Evolutionary conservation across 2,797 vertebrate genomes (phyloP), one percentile per base, ranked within the genome.

Genomic region (Squalus acanthias): DNA sequence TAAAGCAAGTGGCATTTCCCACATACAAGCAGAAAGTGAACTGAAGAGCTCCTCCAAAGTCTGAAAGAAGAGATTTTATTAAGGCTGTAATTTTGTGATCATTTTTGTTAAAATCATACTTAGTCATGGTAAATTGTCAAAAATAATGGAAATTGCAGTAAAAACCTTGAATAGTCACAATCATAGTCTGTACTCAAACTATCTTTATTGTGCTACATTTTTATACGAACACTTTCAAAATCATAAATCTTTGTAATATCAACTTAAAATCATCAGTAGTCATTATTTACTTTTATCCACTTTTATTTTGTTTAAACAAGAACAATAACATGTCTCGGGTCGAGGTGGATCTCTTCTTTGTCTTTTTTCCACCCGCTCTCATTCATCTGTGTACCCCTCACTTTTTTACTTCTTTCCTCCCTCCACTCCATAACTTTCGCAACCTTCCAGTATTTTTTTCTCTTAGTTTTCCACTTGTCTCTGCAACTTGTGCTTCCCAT

Each of bases 31-130:
- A 96, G 98, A 98, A 96, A 98, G 97, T 17, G 98, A 97, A 96
- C 97, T 97, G 96, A 98, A 98, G 24, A 98, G 97, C 65, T 98
- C 97, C 96, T 98, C 97, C 29, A 98, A 98, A 97, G 98, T 98
- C 98, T 98, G 96, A 74, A 97, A 96, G 13, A 96, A 96, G 72
- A 93, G 2, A 93, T 29, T 91, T 63, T 8, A 67, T 69, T 39
- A 69, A 22, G 17, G 39, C 2, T 39, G 9, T 22, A 39, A 63
- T 63, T 22, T 85, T 17, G 60, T 63, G 17, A 46, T 50, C 12
- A 82, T 50, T 46, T 46, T 67, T 67, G 33, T 33, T 91, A 15
- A 17, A 63, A 91, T n/a, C 57, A 33, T 12, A 88, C 7, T 88
- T 53, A 57, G 29, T 29, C 3, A 92, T 39, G 33, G 60, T 65